phyloP scores from a whole-genome alignment of 2,113 vertebrate species.

The Setophaga coronata region DNA sequence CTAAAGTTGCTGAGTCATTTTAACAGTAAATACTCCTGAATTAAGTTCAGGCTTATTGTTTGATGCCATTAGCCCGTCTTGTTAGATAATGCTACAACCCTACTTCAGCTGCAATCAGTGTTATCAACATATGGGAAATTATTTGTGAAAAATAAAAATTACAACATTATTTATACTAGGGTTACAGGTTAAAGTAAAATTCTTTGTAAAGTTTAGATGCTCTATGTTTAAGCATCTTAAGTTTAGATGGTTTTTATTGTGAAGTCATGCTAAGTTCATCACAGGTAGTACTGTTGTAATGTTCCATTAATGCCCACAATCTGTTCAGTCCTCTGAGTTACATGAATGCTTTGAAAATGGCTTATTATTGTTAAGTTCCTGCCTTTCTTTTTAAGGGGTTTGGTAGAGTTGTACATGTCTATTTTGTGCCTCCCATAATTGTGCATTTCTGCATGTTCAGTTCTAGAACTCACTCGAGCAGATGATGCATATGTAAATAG shows the following conservation, averaged over 20 bases:
- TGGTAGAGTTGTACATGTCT: not conserved
- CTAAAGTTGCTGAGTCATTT: not conserved
- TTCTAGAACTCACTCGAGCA: constrained; percentile 5
- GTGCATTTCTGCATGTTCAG: constrained; percentile 29
- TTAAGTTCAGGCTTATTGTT: not conserved
- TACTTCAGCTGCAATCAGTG: not conserved
- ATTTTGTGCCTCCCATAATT: constrained; percentile 41
- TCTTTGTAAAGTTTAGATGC: not conserved
- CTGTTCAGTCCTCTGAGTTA: not conserved
- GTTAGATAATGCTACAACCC: not conserved
- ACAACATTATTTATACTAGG: not conserved
- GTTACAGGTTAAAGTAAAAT: not conserved
- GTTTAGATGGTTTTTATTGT: not conserved
- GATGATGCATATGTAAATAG: constrained; percentile 57
- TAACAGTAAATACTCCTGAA: not conserved
- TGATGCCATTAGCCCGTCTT: not conserved
- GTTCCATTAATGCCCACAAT: not conserved
- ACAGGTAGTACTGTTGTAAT: not conserved
- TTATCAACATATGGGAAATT: not conserved
- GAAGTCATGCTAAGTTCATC: not conserved
- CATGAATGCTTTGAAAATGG: not conserved
- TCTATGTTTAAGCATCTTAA: not conserved
- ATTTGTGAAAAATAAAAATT: not conserved
- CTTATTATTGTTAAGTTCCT: not conserved
- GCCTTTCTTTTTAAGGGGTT: not conserved